These are phyloP conservation scores for Drosophila phalerata DNA, from an alignment of 2,888 invertebrate species.

Conservation along the genomic window DNA sequence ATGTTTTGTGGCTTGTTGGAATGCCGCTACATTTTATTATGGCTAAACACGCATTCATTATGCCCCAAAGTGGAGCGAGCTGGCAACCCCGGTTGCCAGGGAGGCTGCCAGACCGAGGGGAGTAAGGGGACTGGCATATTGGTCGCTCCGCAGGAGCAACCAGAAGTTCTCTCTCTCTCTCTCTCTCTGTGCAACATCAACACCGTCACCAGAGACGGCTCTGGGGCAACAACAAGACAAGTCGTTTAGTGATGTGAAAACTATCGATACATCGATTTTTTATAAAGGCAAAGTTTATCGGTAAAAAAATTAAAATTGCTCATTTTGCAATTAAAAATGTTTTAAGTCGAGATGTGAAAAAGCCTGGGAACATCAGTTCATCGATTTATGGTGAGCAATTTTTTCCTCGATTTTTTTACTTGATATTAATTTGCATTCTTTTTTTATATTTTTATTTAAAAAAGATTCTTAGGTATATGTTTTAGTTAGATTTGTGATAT, in stretches of 20 bases:
- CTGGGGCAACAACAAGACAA: conserved; percentile 3
- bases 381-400: no score
- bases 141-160: background rate
- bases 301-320: no score
- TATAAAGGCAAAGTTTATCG: no score
- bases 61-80: conserved; percentile 27
- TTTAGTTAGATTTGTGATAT: no score
- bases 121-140: background rate
- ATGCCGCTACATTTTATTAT: conserved; percentile 76
- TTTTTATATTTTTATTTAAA: no score
- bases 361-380: no score
- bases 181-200: conserved; percentile 7
- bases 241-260: background rate
- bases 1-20: conserved; percentile 64
- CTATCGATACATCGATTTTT: background rate
- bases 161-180: background rate
- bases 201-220: background rate
- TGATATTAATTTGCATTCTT: no score
- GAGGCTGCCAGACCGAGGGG: background rate
- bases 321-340: no score
- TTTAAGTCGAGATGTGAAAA: no score
- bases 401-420: no score
- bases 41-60: conserved; percentile 77
- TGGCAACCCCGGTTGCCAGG: background rate
- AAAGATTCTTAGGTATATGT: no score